Base-by-base conservation (phyloP, 2,113 vertebrate genomes). In the Perccottus glenii region DNA sequence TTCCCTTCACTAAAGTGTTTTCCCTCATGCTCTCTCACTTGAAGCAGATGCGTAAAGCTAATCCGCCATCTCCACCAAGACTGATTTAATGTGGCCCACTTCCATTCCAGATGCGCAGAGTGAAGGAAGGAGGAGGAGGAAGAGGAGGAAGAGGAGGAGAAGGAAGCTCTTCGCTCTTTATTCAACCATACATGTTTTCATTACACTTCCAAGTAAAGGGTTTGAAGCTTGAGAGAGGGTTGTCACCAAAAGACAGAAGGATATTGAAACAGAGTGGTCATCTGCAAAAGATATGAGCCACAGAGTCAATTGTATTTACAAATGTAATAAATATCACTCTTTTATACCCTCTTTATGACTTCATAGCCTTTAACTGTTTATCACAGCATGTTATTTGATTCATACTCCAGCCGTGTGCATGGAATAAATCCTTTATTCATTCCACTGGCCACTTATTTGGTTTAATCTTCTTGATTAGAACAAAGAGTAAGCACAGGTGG, bases 41-140 rank as follows among this genome's bases (percentile, higher is more conserved):
- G 11, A 43, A 80, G 63, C 77, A 78, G 80, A 85, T 70, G 80
- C 75, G 75, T 66, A n/a, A 72, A 78, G 71, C 61, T 84, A 67
- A 78, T 87, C 85, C 48, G 36, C 74, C 6, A 35, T 74, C 77
- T 77, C 70, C 81, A 57, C 47, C 73, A 74, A 74, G 68, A 42
- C 80, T 76, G 73, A 80, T 75, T 80, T 70, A 87, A 80, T 77
- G 81, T 67, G 77, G 67, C 45, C 76, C 65, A 81, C 75, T 84
- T 80, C 73, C 65, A 64, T 48, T 70, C 11, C 36, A 71, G 74
- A 82, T 38, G 19, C 9, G 64, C 19, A 27, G 19, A 27, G 19
- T 27, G 19, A 27, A 27, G 19, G 19, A 27, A 27, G 19, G 19
- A 27, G 3, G 19, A 27, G 19, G 19, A 27, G 19, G 19, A 61